phyloP scores from a whole-genome alignment of 2,888 invertebrate species.

The Polylopha cassiicola region DNA sequence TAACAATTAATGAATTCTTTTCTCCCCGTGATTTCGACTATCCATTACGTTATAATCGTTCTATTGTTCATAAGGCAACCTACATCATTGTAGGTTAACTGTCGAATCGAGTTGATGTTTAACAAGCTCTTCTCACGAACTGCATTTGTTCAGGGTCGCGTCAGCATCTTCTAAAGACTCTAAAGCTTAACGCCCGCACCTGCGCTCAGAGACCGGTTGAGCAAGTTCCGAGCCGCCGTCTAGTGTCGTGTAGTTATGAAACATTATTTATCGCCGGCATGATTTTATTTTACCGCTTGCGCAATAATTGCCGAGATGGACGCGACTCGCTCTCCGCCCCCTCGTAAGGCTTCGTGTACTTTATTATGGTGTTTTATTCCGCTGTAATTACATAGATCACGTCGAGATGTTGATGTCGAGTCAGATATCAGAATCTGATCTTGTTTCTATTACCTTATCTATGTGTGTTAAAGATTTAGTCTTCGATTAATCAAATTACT shows the following conservation, averaged over 20 bases:
- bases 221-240: constrained; percentile 45
- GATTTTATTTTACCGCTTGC: constrained; percentile 59
- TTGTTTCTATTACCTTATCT: no score
- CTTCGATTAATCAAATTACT: background rate
- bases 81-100: constrained; percentile 14
- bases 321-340: constrained; percentile 29
- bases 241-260: constrained; percentile 54
- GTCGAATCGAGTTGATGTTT: constrained; percentile 4
- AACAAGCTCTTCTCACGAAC: constrained; percentile 18
- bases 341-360: constrained; percentile 23
- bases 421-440: no score
- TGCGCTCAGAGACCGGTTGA: constrained; percentile 48
- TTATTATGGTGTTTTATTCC: constrained; percentile 25
- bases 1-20: constrained; percentile 8
- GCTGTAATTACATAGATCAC: constrained; percentile 13
- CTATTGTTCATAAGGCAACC: constrained; percentile 1
- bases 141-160: constrained; percentile 53
- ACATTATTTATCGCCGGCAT: constrained; percentile 53
- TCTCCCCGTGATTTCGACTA: no score
- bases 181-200: constrained; percentile 49
- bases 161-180: constrained; percentile 34
- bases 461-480: no score
- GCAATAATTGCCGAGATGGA: constrained; percentile 47
- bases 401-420: no score
- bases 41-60: constrained; percentile 5